Conservation (phyloP, 2,888 invertebrate genomes). For the Chloroclystis v-ata region DNA sequence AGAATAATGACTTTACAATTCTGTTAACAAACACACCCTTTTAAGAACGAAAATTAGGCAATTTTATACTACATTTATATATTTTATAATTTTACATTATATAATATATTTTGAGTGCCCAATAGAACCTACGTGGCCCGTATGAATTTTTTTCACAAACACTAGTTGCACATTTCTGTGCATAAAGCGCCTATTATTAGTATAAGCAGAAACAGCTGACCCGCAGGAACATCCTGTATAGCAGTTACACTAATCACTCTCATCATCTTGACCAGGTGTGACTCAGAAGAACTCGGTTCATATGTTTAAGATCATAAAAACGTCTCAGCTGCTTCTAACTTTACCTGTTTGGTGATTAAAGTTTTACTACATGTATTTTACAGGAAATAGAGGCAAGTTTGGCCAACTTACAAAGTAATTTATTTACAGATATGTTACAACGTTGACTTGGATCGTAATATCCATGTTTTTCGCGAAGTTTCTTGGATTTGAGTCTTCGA, state of each 20-base stretch:
- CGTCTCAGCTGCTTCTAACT: constrained; percentile 21
- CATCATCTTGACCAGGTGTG: constrained; percentile 25
- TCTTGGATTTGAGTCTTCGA: background rate
- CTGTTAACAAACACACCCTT: too few species aligned
- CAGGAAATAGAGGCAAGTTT: constrained; percentile 8
- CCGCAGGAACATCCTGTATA: constrained; percentile 7
- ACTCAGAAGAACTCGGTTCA: constrained; percentile 22
- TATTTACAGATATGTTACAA: background rate
- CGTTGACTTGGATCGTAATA: too few species aligned
- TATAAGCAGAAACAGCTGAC: background rate
- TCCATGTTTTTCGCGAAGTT: too few species aligned
- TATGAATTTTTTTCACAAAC: too few species aligned
- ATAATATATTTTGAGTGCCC: too few species aligned
- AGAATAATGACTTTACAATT: too few species aligned
- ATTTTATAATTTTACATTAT: too few species aligned
- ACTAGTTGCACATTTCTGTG: too few species aligned
- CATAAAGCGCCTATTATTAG: constrained; percentile 1
- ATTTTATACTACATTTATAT: too few species aligned
- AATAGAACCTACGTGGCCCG: too few species aligned
- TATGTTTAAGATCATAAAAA: constrained; percentile 23
- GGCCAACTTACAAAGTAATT: background rate
- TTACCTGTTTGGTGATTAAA: constrained; percentile 16
- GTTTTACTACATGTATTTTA: constrained; percentile 5
- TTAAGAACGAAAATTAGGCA: too few species aligned
- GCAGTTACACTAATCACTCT: constrained; percentile 9